A percentile compares a stretch with the other conserved stretches of the same genome.
These are phyloP conservation scores for Cyclophora punctaria DNA, from an alignment of 2,888 invertebrate species.

Conservation along the genomic window DNA sequence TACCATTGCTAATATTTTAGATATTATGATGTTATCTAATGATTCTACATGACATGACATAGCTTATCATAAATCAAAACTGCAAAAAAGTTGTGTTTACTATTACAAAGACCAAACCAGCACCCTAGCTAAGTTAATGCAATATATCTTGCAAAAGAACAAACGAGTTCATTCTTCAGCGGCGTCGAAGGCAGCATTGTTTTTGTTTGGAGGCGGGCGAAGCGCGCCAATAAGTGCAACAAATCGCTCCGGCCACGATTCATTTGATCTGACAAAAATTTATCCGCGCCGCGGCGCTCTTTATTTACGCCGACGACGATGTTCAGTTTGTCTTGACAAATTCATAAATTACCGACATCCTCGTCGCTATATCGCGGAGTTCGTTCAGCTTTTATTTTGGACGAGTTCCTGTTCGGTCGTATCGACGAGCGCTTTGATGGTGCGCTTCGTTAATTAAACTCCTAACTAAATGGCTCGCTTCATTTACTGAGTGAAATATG, in stretches of 20 bases:
- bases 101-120: too few relatives aligned
- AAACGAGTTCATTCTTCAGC: constrained; percentile 40
- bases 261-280: constrained; percentile 75
- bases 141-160: constrained; percentile 34
- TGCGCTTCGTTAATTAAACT: constrained; percentile 39
- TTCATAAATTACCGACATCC: constrained; percentile 76
- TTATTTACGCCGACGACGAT: constrained; percentile 66
- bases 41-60: too few relatives aligned
- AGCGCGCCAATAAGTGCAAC: constrained; percentile 59
- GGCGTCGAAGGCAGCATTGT: constrained; percentile 23
- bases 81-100: too few relatives aligned
- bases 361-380: constrained; percentile 38
- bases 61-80: too few relatives aligned
- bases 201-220: constrained; percentile 36
- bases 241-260: constrained; percentile 59
- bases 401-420: constrained; percentile 53
- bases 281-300: constrained; percentile 63
- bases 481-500: constrained; percentile 12
- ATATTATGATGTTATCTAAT: too few relatives aligned
- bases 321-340: constrained; percentile 72
- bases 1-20: too few relatives aligned
- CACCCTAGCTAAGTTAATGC: constrained; percentile 21
- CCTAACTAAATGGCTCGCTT: constrained; percentile 25
- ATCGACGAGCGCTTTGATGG: constrained; percentile 61
- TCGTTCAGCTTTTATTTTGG: constrained; percentile 61